Evolutionary conservation across 2,113 vertebrate species (phyloP).

Genomic region (Myiagra hebetior): DNA sequence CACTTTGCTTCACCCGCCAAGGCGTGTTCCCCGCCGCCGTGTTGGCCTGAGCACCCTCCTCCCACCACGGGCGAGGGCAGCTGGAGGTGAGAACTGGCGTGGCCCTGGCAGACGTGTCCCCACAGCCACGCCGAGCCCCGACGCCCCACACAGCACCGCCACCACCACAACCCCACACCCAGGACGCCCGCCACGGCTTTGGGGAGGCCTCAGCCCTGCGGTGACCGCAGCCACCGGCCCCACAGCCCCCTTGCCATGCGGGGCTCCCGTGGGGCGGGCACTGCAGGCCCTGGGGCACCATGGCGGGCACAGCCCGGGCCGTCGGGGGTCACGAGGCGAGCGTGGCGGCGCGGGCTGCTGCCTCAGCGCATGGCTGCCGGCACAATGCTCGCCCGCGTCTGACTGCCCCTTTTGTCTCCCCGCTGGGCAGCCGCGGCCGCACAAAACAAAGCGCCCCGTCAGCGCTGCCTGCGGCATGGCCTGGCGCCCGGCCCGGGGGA

Average conservation of each 20-base stretch:
- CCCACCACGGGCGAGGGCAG: fast-evolving
- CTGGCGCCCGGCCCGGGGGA: slow-evolving; percentile 21
- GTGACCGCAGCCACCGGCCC: neutral
- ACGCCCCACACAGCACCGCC: fast-evolving
- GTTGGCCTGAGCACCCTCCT: neutral
- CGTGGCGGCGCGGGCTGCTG: slow-evolving; percentile 17
- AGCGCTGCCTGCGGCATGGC: slow-evolving; percentile 23
- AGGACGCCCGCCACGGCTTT: fast-evolving
- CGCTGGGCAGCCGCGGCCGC: slow-evolving; percentile 16
- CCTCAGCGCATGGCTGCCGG: slow-evolving; percentile 69
- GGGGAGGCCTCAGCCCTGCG: neutral
- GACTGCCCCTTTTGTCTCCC: slow-evolving; percentile 68
- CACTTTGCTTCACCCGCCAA: fast-evolving
- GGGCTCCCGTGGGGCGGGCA: fast-evolving
- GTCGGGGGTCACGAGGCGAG: slow-evolving; percentile 47
- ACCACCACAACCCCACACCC: neutral
- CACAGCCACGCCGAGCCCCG: fast-evolving
- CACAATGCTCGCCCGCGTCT: slow-evolving; percentile 59
- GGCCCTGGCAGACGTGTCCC: fast-evolving
- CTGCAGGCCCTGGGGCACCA: neutral
- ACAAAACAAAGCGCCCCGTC: slow-evolving; percentile 71
- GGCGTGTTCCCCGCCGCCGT: fast-evolving
- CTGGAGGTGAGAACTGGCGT: neutral
- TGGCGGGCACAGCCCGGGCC: neutral
- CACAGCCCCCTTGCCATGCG: neutral